Conservation (phyloP, 2,888 invertebrate genomes). For the Papilio gigon region DNA sequence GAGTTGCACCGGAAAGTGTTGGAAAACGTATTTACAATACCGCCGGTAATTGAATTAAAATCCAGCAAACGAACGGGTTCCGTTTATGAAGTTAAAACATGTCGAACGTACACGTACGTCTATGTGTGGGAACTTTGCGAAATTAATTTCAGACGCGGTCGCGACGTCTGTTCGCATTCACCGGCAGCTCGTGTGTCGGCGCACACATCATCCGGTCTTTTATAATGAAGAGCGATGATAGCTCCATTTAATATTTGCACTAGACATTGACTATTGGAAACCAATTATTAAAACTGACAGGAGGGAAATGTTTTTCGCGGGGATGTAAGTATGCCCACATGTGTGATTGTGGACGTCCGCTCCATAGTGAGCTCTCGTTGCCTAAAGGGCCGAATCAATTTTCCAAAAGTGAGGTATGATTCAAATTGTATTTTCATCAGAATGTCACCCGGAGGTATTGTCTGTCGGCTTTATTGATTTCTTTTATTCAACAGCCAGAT, state of each 20-base stretch:
- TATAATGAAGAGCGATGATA: neutral
- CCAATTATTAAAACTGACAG: neutral
- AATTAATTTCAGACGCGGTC: slow-evolving; percentile 23
- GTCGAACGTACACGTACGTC: neutral
- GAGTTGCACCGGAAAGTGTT: neutral
- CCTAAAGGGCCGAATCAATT: neutral
- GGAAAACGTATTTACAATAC: slow-evolving; percentile 2
- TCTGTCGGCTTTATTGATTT: neutral
- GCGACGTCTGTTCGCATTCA: neutral
- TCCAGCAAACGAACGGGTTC: slow-evolving; percentile 2
- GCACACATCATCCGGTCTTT: neutral
- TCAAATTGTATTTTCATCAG: neutral
- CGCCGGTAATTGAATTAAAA: slow-evolving; percentile 17
- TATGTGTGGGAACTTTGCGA: slow-evolving; percentile 14
- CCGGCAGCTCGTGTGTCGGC: neutral
- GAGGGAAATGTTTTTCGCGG: neutral
- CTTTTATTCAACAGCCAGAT: neutral
- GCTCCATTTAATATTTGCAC: slow-evolving; percentile 1
- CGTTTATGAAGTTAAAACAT: slow-evolving; percentile 5
- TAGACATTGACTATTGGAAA: neutral
- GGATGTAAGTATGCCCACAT: neutral
- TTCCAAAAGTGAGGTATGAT: neutral
- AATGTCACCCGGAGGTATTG: neutral
- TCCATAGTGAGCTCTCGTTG: neutral
- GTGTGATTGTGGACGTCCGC: neutral